Evolutionary conservation across 2,797 vertebrate genomes (phyloP).

Genomic region (Anguilla marmorata): DNA sequence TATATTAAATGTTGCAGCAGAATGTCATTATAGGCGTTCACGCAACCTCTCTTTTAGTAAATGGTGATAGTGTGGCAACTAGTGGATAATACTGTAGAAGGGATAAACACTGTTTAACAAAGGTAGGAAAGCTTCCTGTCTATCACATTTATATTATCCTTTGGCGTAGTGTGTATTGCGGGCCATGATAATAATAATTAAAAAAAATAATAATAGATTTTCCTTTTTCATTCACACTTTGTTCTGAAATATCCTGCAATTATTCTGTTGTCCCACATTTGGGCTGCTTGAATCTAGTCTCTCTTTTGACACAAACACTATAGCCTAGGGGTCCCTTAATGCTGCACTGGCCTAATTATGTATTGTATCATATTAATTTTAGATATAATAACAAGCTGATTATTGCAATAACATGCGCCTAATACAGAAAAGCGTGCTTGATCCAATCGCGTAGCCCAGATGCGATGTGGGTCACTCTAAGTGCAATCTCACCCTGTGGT

Average conservation of each 20-base stretch:
- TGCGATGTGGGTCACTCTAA: background rate
- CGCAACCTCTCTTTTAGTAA: background rate
- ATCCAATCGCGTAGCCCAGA: background rate
- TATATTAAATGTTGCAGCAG: constrained; percentile 2
- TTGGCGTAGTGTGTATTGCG: background rate
- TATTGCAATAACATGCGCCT: background rate
- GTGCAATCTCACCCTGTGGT: background rate
- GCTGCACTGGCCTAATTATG: background rate
- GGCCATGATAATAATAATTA: background rate
- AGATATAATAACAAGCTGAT: background rate
- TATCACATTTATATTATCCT: background rate
- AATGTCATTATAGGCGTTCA: background rate
- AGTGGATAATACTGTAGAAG: constrained; percentile 5
- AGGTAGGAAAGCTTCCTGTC: background rate
- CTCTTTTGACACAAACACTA: background rate
- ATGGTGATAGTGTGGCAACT: background rate
- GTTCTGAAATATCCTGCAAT: background rate
- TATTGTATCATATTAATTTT: background rate
- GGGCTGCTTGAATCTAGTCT: background rate
- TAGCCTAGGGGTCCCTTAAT: background rate
- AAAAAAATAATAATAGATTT: background rate
- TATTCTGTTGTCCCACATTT: background rate
- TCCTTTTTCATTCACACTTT: background rate
- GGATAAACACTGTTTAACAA: background rate
- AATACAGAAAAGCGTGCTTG: background rate